Evolutionary conservation across 2,113 vertebrate genomes (phyloP).

Genomic region (Pyxicephalus adspersus): DNA sequence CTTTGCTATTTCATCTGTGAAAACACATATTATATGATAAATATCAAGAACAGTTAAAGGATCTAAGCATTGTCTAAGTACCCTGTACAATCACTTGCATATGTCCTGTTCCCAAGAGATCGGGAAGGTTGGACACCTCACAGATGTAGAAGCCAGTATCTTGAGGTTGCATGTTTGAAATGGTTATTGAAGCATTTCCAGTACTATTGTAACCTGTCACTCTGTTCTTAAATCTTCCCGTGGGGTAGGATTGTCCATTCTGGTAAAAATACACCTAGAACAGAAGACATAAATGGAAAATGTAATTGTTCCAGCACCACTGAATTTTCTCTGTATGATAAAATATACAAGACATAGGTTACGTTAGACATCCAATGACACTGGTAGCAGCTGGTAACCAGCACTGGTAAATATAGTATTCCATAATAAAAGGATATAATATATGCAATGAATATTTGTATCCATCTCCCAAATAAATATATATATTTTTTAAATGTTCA

Average conservation of each 20-base stretch:
- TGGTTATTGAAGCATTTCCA: conserved; percentile 79
- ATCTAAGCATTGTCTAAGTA: conserved; percentile 57
- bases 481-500: too few relatives aligned
- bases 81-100: conserved; percentile 78
- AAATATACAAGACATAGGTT: too few relatives aligned
- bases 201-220: conserved; percentile 68
- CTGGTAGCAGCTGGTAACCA: too few relatives aligned
- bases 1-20: too few relatives aligned
- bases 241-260: conserved; percentile 60
- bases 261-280: conserved; percentile 74
- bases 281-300: conserved; percentile 58
- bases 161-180: conserved; percentile 75
- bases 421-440: too few relatives aligned
- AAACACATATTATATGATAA: too few relatives aligned
- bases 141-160: conserved; percentile 83
- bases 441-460: too few relatives aligned
- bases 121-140: conserved; percentile 78
- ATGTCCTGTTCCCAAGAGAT: conserved; percentile 64
- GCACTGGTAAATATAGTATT: too few relatives aligned
- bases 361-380: too few relatives aligned
- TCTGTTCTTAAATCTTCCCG: conserved; percentile 69
- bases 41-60: not conserved
- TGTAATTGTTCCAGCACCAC: not conserved
- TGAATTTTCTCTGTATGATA: too few relatives aligned
- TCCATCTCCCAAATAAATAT: too few relatives aligned